Evolutionary conservation across 2,113 vertebrate genomes (phyloP), one percentile per base, ranked within the genome.

Genomic region (Cairina moschata): DNA sequence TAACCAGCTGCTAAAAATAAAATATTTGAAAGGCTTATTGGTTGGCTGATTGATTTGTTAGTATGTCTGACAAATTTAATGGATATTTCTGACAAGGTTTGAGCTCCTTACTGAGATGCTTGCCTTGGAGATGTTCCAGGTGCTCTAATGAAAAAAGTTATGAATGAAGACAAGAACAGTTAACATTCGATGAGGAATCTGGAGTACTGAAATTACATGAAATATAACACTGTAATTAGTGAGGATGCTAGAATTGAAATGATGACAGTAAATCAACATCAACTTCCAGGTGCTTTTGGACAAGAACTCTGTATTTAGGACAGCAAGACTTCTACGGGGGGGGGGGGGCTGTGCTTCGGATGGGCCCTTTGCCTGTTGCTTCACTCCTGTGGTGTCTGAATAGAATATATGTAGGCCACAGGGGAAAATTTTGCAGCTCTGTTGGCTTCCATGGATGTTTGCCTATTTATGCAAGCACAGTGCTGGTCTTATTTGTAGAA

Each of bases 31-130:
- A 97, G 93, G 71, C 22, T 40, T 68, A 26, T 78, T 75, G 86
- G 86, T 81, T 48, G 20, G 48, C 72, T 86, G 86, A 97, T 91
- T 97, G 97, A 97, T 98, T 97, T 97, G 91, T 97, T 95, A 94
- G 76, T 90, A 75, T 71, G 22, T 68, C 56, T 96, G 97, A 95
- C 60, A 69, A 83, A 67, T 88, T 96, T 97, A 97, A 97, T 97
- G 92, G 94, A 67, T 94, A 89, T 97, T 96, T 91, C 91, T 97
- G 95, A 96, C 92, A 95, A 90, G 91, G 95, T 92, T 95, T 88
- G 75, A 96, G 83, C 87, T 91, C 67, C 91, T 96, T 44, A 31
- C 65, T 93, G 85, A 65, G 83, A 65, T 79, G 84, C 62, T 94
- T 95, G 56, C 83, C 60, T 97, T 97, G 97, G 97, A 97, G 85